Conservation (phyloP, 1,140 invertebrate species). For the Pentalonia nigronervosa region DNA sequence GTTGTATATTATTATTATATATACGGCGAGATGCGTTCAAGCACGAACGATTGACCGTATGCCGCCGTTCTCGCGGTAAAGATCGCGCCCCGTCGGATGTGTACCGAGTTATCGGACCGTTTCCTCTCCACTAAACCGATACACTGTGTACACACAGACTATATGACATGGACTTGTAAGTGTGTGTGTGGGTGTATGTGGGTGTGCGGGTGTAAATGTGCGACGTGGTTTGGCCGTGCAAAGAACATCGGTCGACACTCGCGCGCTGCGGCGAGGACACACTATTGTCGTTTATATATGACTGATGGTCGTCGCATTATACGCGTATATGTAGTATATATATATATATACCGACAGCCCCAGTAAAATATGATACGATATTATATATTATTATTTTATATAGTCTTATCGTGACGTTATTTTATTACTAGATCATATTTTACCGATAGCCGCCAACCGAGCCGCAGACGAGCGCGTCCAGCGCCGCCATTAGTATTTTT, state of each 20-base stretch:
- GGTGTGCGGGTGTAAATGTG: no score
- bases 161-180: neutral
- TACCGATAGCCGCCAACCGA: neutral
- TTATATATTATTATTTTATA: neutral
- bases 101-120: constrained; percentile 38
- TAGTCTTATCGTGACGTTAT: neutral
- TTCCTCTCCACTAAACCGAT: constrained; percentile 54
- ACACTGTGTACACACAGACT: neutral
- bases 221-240: constrained; percentile 5
- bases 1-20: neutral
- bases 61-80: neutral
- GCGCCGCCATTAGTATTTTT: neutral
- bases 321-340: neutral
- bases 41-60: constrained; percentile 54
- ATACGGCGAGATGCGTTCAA: constrained; percentile 35
- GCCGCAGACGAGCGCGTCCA: neutral
- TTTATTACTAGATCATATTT: constrained; percentile 37
- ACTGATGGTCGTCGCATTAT: constrained; percentile 36
- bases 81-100: neutral
- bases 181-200: neutral
- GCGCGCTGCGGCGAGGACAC: neutral
- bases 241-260: neutral
- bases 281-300: constrained; percentile 32
- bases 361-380: neutral
- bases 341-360: neutral